Conservation (phyloP, 1,140 invertebrate genomes). For the Melipona quadrifasciata region DNA sequence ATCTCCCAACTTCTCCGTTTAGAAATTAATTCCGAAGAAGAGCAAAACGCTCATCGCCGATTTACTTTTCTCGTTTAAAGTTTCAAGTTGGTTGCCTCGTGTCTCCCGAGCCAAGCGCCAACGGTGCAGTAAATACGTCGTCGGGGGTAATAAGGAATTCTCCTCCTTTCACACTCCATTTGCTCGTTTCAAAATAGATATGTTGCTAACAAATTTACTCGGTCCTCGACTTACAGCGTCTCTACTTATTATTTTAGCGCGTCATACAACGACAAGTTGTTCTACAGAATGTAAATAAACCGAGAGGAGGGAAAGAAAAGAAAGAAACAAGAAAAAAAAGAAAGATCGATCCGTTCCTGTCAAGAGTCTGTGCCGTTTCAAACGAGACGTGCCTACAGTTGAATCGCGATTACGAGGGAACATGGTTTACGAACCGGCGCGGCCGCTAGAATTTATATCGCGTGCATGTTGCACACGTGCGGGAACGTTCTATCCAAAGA, state of each 20-base stretch:
- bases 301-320: neutral
- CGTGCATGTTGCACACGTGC: slow-evolving; percentile 35
- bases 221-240: too few species aligned
- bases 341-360: neutral
- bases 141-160: slow-evolving; percentile 13
- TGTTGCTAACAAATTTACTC: neutral
- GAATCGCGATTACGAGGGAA: slow-evolving; percentile 17
- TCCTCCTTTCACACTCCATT: neutral
- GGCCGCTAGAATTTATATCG: slow-evolving; percentile 49
- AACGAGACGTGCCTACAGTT: neutral
- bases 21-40: neutral
- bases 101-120: neutral
- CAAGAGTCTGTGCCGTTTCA: neutral
- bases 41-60: too few species aligned
- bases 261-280: neutral
- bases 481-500: slow-evolving; percentile 35
- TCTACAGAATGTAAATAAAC: neutral
- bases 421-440: slow-evolving; percentile 41
- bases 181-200: neutral
- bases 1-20: too few species aligned
- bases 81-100: neutral
- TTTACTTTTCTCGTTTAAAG: neutral
- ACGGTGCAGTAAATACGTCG: neutral
- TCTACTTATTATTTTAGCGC: neutral
- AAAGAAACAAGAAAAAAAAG: too few species aligned